These are phyloP conservation scores for Myotis findleyi DNA, from an alignment of 2,797 vertebrate species.

Conservation along the genomic window DNA sequence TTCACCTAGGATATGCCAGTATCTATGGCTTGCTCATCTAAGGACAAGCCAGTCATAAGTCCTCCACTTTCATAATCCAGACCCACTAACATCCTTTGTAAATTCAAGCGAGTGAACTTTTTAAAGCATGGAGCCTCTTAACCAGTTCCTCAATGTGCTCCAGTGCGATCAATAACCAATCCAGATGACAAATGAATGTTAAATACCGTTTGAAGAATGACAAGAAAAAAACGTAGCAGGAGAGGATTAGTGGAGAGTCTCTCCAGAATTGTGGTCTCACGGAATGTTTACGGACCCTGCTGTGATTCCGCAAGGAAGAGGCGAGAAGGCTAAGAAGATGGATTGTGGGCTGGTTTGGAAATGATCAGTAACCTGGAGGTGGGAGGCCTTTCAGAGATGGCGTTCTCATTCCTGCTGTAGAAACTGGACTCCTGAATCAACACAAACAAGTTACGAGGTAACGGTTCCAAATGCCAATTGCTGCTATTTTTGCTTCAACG, in stretches of 20 bases:
- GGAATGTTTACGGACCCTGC: neutral
- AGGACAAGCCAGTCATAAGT: neutral
- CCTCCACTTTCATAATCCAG: neutral
- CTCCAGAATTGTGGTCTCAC: neutral
- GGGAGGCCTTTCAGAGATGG: neutral
- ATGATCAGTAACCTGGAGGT: neutral
- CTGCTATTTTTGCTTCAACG: constrained; percentile 25
- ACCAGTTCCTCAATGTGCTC: neutral
- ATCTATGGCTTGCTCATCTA: neutral
- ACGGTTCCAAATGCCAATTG: neutral
- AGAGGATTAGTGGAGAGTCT: neutral
- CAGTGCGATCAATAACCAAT: constrained; percentile 58
- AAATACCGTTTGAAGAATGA: constrained; percentile 58
- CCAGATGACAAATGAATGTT: constrained; percentile 61
- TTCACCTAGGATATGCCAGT: neutral
- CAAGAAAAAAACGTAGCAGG: neutral
- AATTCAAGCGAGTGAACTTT: neutral
- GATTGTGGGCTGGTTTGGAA: neutral
- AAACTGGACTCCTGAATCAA: constrained; percentile 38
- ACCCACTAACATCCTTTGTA: neutral
- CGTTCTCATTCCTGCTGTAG: neutral
- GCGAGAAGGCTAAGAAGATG: neutral
- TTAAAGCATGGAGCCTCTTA: constrained; percentile 2
- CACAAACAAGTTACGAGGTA: neutral
- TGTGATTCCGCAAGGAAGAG: neutral